Evolutionary conservation across 2,888 invertebrate species (phyloP).

Genomic region (Bombylius major): DNA sequence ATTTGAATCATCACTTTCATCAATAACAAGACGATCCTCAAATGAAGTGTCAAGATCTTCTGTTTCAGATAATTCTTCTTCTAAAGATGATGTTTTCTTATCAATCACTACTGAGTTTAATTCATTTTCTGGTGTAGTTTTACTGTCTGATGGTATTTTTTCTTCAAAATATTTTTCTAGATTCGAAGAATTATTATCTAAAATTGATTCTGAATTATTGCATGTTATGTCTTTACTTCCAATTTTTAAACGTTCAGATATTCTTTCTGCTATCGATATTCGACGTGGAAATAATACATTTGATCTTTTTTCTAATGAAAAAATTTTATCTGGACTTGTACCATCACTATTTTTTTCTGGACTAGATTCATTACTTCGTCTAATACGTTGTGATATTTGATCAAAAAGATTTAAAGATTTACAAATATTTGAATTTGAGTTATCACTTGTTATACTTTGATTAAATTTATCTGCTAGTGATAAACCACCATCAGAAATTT

Average conservation of each 20-base stretch:
- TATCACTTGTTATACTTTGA: background rate
- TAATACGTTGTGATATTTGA: constrained; percentile 2
- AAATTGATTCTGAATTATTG: too few relatives aligned
- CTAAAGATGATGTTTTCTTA: background rate
- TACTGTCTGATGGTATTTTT: background rate
- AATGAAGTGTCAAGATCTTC: background rate
- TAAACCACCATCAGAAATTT: background rate
- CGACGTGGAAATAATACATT: too few relatives aligned
- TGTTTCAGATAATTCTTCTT: background rate
- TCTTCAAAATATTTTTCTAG: background rate
- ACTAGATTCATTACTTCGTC: background rate
- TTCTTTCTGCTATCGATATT: constrained; percentile 6
- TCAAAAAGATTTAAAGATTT: background rate
- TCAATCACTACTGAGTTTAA: background rate
- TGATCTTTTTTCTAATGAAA: too few relatives aligned
- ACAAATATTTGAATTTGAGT: background rate
- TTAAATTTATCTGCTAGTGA: background rate
- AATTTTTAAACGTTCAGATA: constrained; percentile 3
- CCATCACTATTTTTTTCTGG: constrained; percentile 6
- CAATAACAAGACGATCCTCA: constrained; percentile 6
- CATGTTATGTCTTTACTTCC: background rate
- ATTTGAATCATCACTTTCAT: background rate
- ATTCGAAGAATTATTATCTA: background rate
- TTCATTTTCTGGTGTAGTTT: background rate
- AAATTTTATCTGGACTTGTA: background rate